Evolutionary conservation across 2,888 invertebrate species (phyloP).

Genomic region (Drosophila percnosoma): DNA sequence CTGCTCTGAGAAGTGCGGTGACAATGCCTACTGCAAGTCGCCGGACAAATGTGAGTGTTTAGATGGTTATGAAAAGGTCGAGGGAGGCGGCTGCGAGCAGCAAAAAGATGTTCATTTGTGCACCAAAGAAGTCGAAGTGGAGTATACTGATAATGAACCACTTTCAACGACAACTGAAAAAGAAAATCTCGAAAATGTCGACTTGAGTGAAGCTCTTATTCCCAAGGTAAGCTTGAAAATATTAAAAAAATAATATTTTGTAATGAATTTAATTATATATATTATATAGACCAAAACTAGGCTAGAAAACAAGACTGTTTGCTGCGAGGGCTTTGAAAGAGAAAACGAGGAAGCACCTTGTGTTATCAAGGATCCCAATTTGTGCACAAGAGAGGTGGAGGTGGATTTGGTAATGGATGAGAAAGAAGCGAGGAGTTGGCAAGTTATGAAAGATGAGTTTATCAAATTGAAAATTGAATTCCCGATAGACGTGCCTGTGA

Average conservation of each 20-base stretch:
- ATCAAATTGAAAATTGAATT: slow-evolving; percentile 16
- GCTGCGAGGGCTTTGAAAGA: slow-evolving; percentile 42
- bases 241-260: neutral
- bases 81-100: neutral
- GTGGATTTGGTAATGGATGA: neutral
- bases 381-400: slow-evolving; percentile 28
- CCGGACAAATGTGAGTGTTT: slow-evolving; percentile 14
- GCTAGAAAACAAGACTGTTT: slow-evolving; percentile 11
- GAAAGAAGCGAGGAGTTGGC: too few relatives aligned
- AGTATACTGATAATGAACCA: neutral
- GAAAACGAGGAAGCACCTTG: slow-evolving; percentile 17
- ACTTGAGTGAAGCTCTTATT: neutral
- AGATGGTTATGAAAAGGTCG: neutral
- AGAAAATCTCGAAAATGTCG: neutral
- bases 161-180: neutral
- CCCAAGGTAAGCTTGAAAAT: neutral
- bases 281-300: neutral
- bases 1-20: slow-evolving; percentile 3
- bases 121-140: neutral
- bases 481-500: neutral
- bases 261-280: neutral
- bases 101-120: slow-evolving; percentile 14
- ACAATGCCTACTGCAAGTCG: slow-evolving; percentile 15
- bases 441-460: neutral
- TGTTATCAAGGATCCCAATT: slow-evolving; percentile 22